phyloP scores from a whole-genome alignment of 1,140 invertebrate species.

The Gonioctena quinquepunctata region DNA sequence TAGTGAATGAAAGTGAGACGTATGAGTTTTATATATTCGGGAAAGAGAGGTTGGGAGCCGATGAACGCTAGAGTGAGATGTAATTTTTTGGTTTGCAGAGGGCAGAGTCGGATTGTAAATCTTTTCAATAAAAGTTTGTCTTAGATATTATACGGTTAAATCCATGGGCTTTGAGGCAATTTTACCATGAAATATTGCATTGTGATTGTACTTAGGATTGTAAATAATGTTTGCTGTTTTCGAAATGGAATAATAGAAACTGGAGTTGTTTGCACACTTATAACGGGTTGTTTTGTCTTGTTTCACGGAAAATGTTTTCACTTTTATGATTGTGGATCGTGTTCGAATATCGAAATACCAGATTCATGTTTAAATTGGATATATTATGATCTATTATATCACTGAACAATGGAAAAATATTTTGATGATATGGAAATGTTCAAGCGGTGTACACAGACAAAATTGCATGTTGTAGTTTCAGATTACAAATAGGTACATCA shows the following conservation, averaged over 20 bases:
- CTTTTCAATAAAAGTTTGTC: slow-evolving; percentile 1
- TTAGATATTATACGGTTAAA: slow-evolving; percentile 6
- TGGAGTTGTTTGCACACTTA: slow-evolving; percentile 1
- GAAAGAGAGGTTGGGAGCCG: slow-evolving; percentile 11
- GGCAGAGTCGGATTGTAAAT: slow-evolving; percentile 22
- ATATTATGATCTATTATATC: no score
- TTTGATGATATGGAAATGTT: no score
- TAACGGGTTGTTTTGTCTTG: background rate
- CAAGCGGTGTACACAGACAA: no score
- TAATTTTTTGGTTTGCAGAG: slow-evolving; percentile 37
- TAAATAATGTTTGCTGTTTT: background rate
- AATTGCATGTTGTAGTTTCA: no score
- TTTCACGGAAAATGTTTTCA: background rate
- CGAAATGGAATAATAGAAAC: slow-evolving; percentile 3
- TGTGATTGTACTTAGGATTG: background rate
- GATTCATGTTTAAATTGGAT: no score
- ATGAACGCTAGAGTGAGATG: slow-evolving; percentile 39
- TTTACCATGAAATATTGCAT: slow-evolving; percentile 11
- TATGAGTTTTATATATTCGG: slow-evolving; percentile 32
- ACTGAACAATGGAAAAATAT: no score
- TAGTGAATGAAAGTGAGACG: slow-evolving; percentile 48
- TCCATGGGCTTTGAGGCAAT: background rate
- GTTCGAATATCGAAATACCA: background rate
- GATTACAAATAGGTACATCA: no score
- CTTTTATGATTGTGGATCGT: background rate